phyloP scores from a whole-genome alignment of 2,888 invertebrate genomes.

The Tachystola acroxantha region DNA sequence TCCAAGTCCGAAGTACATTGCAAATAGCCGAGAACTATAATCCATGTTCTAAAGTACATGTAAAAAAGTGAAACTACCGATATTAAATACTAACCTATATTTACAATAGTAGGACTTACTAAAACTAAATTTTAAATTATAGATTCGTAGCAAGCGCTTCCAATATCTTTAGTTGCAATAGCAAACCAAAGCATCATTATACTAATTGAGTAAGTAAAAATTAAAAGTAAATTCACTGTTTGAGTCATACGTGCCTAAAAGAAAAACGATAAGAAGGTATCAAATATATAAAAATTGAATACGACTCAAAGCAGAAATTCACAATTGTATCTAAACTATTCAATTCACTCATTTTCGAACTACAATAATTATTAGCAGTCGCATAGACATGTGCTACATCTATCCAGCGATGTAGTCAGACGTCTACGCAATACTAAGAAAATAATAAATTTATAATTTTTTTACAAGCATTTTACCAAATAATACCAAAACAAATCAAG shows the following conservation, averaged over 20 bases:
- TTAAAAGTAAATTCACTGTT: constrained; percentile 14
- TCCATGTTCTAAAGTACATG: constrained; percentile 19
- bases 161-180: constrained; percentile 38
- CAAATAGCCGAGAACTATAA: constrained; percentile 31
- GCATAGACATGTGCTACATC: constrained; percentile 75
- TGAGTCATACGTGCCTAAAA: constrained; percentile 11
- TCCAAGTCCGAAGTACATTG: constrained; percentile 33
- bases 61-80: constrained; percentile 62
- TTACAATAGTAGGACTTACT: constrained; percentile 66
- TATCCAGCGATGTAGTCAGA: constrained; percentile 67
- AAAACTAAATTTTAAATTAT: constrained; percentile 51
- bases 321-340: constrained; percentile 7
- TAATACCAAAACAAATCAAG: constrained; percentile 7
- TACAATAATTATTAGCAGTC: constrained; percentile 38
- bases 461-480: constrained; percentile 8
- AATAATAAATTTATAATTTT: constrained; percentile 4
- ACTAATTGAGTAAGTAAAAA: constrained; percentile 24
- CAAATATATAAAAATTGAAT: constrained; percentile 5
- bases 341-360: constrained; percentile 8
- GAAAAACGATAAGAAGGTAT: constrained; percentile 6
- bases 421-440: constrained; percentile 61
- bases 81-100: constrained; percentile 75
- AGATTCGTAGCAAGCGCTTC: constrained; percentile 56
- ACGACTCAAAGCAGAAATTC: constrained; percentile 19
- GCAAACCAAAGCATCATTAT: constrained; percentile 35